These are phyloP conservation scores for Neoscelio sp. DNA, from an alignment of 2,888 invertebrate genomes.

Conservation along the genomic window DNA sequence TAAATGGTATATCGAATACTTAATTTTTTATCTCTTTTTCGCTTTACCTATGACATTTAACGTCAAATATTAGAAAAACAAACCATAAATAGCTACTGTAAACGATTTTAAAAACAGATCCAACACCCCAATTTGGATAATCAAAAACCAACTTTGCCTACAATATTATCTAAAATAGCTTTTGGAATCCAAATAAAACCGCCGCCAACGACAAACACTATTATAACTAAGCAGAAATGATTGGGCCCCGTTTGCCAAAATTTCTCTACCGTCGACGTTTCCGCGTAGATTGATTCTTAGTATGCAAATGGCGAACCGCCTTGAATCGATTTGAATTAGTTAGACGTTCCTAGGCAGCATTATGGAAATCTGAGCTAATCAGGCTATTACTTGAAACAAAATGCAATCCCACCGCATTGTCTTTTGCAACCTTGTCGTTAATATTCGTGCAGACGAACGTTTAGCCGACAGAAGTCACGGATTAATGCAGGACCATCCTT, in stretches of 20 bases:
- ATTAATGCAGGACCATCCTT: constrained; percentile 9
- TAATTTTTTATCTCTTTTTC: no score
- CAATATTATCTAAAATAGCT: constrained; percentile 32
- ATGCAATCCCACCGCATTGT: constrained; percentile 46
- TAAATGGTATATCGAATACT: no score
- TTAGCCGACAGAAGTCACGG: constrained; percentile 7
- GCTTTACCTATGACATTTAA: neutral
- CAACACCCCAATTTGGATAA: constrained; percentile 33
- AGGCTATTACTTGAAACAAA: constrained; percentile 45
- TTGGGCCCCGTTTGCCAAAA: constrained; percentile 19
- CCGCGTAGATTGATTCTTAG: constrained; percentile 62
- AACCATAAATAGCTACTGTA: constrained; percentile 25
- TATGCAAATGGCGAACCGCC: constrained; percentile 53
- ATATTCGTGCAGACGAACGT: constrained; percentile 56
- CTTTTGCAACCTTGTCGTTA: constrained; percentile 59
- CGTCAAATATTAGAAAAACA: neutral
- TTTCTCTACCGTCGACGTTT: constrained; percentile 53
- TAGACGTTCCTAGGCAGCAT: constrained; percentile 22
- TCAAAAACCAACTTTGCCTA: constrained; percentile 54
- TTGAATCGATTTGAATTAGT: constrained; percentile 56
- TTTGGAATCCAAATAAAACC: constrained; percentile 9
- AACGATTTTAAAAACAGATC: neutral
- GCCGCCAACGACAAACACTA: constrained; percentile 4
- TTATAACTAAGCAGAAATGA: constrained; percentile 14
- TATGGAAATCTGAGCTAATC: constrained; percentile 62